Evolutionary conservation across 2,113 vertebrate genomes (phyloP).

Genomic region (Hydropotes inermis): DNA sequence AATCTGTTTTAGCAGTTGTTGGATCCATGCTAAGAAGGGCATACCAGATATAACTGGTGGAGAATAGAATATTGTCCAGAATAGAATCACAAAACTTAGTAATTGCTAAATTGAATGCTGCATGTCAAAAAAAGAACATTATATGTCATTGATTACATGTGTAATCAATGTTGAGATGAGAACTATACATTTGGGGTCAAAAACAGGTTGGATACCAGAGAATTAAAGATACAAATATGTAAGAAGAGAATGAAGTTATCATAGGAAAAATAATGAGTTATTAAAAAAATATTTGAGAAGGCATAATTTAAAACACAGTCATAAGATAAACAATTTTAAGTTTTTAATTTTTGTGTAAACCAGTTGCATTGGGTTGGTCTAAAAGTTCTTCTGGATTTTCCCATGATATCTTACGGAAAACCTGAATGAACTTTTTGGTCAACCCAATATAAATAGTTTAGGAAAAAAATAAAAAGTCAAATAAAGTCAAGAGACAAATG

Average conservation of each 20-base stretch:
- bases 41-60: not conserved
- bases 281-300: not conserved
- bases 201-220: not conserved
- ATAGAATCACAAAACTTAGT: not conserved
- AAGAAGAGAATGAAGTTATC: not conserved
- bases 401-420: not conserved
- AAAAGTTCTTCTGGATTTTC: not conserved
- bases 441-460: not conserved
- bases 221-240: not conserved
- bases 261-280: not conserved
- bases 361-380: not conserved
- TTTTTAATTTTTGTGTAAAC: not conserved
- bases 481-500: not conserved
- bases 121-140: not conserved
- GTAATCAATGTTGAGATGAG: not conserved
- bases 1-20: not conserved
- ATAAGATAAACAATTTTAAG: not conserved
- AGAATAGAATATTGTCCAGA: not conserved
- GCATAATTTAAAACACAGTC: not conserved
- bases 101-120: not conserved
- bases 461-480: not conserved
- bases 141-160: not conserved
- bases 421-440: not conserved
- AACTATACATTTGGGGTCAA: not conserved
- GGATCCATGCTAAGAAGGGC: not conserved